Evolutionary conservation across 2,113 vertebrate species (phyloP), one percentile per base, ranked within the genome.

Genomic region (Nycticorax nycticorax): DNA sequence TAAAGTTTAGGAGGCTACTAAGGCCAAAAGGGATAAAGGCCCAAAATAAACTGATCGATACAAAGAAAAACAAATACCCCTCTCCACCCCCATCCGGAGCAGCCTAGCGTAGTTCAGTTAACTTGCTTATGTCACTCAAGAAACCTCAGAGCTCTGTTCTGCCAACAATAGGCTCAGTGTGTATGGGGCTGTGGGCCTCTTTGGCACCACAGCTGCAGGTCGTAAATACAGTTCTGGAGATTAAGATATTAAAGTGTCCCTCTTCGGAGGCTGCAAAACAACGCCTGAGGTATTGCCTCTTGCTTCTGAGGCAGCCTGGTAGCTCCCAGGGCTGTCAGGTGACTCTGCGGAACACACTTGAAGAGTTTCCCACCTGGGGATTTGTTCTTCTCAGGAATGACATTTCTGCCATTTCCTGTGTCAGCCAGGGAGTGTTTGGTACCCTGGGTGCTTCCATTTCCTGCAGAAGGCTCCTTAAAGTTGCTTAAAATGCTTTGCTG

Each of bases 191-290:
- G 2, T 64, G 88, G 89, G 95, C 78, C 96, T 90, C 95, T 94
- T 59, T 93, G 94, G 85, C 88, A 92, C 86, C 62, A 35, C 95
- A 97, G 95, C 96, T 97, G 93, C 93, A 97, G 86, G 88, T 93
- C 28, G 3, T 85, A 96, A 91, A 69, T 77, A 81, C 84, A 66
- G 63, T 88, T 96, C 48, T 85, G 94, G 69, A 93, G 88, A 80
- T 93, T 68, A 79, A 77, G 91, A 77, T 92, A 85, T 87, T 87
- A 50, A 92, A 94, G 57, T 81, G 66, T 41, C 72, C 74, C 77
- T 78, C 75, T 75, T 10, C 64, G 85, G 81, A 64, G 93, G 17
- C 62, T 86, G 74, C 89, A 76, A 75, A 95, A 39, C 43, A 56
- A 30, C 5, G 37, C 59, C 53, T 72, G 37, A 47, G 64, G 56